phyloP scores from a whole-genome alignment of 2,113 vertebrate species.

The Muntiacus muntjak region DNA sequence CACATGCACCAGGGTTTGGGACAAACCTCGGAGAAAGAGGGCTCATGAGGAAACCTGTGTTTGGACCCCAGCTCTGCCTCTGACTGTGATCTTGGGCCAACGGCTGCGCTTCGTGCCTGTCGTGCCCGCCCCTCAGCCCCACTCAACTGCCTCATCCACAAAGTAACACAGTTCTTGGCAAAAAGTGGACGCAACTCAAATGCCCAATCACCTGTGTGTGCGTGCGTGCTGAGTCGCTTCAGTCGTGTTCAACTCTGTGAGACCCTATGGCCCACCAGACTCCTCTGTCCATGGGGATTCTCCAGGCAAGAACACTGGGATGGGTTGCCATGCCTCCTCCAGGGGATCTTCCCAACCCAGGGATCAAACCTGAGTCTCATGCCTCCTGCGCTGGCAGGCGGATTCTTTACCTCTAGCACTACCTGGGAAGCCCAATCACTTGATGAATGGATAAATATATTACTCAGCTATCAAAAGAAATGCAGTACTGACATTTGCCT shows the following conservation, averaged over 20 bases:
- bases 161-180: neutral
- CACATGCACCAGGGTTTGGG: neutral
- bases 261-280: neutral
- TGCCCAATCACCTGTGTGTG: neutral
- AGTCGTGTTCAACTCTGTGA: neutral
- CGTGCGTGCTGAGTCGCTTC: neutral
- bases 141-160: neutral
- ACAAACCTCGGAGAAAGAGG: neutral
- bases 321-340: neutral
- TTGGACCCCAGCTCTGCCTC: neutral
- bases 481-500: neutral
- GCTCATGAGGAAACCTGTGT: neutral
- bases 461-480: neutral
- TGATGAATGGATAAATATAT: neutral
- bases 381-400: neutral
- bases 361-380: neutral
- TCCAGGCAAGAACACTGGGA: neutral
- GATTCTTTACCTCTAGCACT: neutral
- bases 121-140: neutral
- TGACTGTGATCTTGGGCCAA: neutral
- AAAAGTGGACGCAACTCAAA: neutral
- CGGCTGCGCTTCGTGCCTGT: rapidly evolving
- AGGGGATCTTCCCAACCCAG: neutral
- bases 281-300: neutral
- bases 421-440: neutral